These are phyloP conservation scores for Galbula dea DNA, from an alignment of 2,113 vertebrate species.

Conservation along the genomic window DNA sequence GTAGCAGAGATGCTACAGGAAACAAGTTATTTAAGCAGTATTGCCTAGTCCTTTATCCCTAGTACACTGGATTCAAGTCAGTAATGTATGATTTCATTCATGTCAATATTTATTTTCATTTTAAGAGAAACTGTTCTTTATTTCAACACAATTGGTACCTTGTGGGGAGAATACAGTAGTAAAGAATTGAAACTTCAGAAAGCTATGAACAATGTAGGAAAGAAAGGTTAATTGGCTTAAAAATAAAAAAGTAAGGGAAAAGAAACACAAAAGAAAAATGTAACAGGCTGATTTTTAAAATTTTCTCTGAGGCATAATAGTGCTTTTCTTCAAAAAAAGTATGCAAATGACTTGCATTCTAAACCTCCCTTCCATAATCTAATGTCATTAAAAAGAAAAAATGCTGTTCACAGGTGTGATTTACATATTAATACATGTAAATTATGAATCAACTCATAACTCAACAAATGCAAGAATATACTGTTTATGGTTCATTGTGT, in stretches of 20 bases:
- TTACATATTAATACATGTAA: slow-evolving; percentile 29
- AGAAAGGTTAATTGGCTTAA: background rate
- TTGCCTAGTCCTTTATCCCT: background rate
- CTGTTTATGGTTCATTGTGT: background rate
- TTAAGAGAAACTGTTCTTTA: background rate
- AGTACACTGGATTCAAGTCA: background rate
- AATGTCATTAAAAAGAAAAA: background rate
- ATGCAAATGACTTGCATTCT: background rate
- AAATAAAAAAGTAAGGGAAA: background rate
- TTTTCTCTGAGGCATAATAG: background rate
- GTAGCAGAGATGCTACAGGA: background rate
- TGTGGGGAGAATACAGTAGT: background rate
- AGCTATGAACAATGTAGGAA: background rate
- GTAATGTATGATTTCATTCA: background rate
- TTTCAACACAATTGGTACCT: background rate
- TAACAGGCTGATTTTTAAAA: background rate
- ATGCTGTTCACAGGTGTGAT: background rate
- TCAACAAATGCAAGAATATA: background rate
- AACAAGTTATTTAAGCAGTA: background rate
- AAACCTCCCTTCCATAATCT: background rate
- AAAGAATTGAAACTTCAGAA: background rate
- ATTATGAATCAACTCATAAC: background rate
- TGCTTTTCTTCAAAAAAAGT: background rate
- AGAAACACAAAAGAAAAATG: background rate
- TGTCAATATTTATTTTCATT: background rate